phyloP scores from a whole-genome alignment of 2,113 vertebrate species.

The Tupaia chinensis region DNA sequence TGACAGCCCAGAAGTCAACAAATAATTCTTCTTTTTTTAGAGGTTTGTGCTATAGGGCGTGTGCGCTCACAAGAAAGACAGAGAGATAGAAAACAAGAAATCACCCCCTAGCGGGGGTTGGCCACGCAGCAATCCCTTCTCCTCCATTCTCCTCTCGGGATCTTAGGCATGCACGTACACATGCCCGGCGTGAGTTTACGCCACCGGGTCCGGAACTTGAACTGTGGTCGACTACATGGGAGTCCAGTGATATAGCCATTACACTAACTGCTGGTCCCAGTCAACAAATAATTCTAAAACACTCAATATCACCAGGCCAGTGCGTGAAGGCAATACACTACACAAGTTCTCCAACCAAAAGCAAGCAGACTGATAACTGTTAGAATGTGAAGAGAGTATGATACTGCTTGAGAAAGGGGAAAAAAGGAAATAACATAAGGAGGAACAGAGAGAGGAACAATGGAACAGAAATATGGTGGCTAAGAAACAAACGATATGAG shows the following conservation, averaged over 20 bases:
- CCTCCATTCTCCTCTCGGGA: too few relatives aligned
- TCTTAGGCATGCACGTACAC: too few relatives aligned
- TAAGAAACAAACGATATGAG: slow-evolving; percentile 9
- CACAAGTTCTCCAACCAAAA: slow-evolving; percentile 40
- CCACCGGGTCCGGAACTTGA: too few relatives aligned
- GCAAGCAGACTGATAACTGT: neutral
- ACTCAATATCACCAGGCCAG: neutral
- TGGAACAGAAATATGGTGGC: neutral
- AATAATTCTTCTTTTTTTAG: neutral
- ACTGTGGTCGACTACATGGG: too few relatives aligned
- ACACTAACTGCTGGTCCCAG: neutral
- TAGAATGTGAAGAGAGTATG: neutral
- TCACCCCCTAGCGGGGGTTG: too few relatives aligned
- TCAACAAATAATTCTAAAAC: neutral
- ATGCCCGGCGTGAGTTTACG: too few relatives aligned
- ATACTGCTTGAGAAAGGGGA: neutral
- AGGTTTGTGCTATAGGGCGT: too few relatives aligned
- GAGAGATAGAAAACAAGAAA: too few relatives aligned
- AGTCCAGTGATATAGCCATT: too few relatives aligned
- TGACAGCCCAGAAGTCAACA: slow-evolving; percentile 20
- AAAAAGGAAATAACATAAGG: neutral
- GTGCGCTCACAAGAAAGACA: too few relatives aligned
- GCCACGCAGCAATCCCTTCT: too few relatives aligned
- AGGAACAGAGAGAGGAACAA: neutral
- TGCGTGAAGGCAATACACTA: neutral